A percentile compares a stretch with the other conserved stretches of the same genome.
Evolutionary conservation across 2,113 vertebrate species (phyloP).

Genomic region (Pandion haliaetus): DNA sequence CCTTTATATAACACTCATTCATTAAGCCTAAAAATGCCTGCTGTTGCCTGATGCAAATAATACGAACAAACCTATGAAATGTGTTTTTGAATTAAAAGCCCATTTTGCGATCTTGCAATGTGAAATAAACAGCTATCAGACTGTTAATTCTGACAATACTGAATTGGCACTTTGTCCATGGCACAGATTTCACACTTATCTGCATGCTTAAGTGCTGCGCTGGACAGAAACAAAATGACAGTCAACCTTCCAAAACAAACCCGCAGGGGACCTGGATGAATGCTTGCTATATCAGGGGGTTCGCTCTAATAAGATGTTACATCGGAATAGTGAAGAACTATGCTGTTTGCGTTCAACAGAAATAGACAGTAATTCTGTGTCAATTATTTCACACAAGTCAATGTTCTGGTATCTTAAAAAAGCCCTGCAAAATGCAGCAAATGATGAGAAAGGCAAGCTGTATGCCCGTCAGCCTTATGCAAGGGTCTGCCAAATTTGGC

Average conservation of each 20-base stretch:
- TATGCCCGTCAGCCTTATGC: neutral
- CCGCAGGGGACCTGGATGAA: accelerated
- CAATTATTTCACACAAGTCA: neutral
- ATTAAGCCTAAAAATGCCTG: neutral
- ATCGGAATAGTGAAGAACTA: neutral
- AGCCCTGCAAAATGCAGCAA: neutral
- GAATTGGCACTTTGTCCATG: neutral
- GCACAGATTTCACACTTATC: neutral
- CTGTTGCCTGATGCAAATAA: neutral
- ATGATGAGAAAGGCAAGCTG: neutral
- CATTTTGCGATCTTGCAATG: neutral
- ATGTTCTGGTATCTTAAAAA: neutral
- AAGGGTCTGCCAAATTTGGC: neutral
- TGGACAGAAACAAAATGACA: neutral
- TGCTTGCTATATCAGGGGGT: neutral
- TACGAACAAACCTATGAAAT: neutral
- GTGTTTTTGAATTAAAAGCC: neutral
- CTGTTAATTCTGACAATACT: neutral
- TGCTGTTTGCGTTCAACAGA: neutral
- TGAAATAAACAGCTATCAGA: neutral
- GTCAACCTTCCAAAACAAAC: neutral
- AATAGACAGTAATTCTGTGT: neutral
- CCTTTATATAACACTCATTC: neutral
- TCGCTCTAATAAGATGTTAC: neutral
- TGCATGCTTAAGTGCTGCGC: neutral